phyloP scores from a whole-genome alignment of 2,888 invertebrate species.

The Apoda limacodes region DNA sequence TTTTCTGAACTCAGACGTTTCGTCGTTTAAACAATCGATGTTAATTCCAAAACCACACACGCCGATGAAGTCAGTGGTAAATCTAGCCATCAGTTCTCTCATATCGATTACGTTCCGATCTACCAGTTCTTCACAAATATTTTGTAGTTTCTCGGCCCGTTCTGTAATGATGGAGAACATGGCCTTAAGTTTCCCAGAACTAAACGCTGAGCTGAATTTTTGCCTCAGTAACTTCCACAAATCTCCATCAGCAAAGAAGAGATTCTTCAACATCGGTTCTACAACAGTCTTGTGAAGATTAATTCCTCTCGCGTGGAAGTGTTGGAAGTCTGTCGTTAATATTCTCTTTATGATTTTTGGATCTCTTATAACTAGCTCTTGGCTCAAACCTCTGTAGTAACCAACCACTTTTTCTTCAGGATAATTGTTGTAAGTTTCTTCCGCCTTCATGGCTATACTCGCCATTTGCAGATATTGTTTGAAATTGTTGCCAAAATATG shows the following conservation, averaged over 20 bases:
- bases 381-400: constrained; percentile 36
- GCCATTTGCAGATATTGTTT: constrained; percentile 37
- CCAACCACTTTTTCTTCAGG: constrained; percentile 52
- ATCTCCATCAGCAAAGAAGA: too few relatives aligned
- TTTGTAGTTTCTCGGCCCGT: constrained; percentile 33
- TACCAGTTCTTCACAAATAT: constrained; percentile 12
- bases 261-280: constrained; percentile 47
- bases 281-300: constrained; percentile 39
- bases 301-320: constrained; percentile 44
- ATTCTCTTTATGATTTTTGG: constrained; percentile 47
- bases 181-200: constrained; percentile 33
- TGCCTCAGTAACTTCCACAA: constrained; percentile 36
- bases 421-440: constrained; percentile 40
- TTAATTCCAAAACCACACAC: constrained; percentile 42
- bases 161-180: constrained; percentile 41
- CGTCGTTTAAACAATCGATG: constrained; percentile 34
- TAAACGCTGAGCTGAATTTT: constrained; percentile 37
- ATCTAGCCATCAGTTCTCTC: constrained; percentile 38
- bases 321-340: too few relatives aligned
- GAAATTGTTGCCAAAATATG: constrained; percentile 41
- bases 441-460: constrained; percentile 45
- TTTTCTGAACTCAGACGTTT: constrained; percentile 31
- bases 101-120: constrained; percentile 26
- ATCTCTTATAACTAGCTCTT: constrained; percentile 49
- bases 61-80: constrained; percentile 42